Evolutionary conservation across 2,797 vertebrate species (phyloP).

Genomic region (Poeciliopsis presidionis): DNA sequence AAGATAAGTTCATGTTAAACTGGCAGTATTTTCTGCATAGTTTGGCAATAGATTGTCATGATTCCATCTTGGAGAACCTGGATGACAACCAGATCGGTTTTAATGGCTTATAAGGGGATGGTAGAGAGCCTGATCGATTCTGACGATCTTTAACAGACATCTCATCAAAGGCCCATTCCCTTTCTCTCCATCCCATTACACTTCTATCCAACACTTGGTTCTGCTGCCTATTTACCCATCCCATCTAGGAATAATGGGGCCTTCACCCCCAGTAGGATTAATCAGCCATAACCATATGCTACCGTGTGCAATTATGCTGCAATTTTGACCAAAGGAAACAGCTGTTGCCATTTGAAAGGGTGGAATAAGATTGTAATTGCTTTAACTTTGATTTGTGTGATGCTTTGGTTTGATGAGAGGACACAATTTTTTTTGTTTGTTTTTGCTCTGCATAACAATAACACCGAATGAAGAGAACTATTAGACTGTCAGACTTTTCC

Average conservation of each 20-base stretch:
- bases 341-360: slow-evolving; percentile 82
- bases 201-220: slow-evolving; percentile 61
- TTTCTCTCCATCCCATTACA: slow-evolving; percentile 62
- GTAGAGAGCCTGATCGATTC: slow-evolving; percentile 64
- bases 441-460: slow-evolving; percentile 73
- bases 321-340: slow-evolving; percentile 81
- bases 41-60: slow-evolving; percentile 15
- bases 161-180: slow-evolving; percentile 71
- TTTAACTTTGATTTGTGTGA: slow-evolving; percentile 82
- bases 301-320: slow-evolving; percentile 77
- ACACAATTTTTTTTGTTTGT: slow-evolving; percentile 42
- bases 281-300: slow-evolving; percentile 85
- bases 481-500: slow-evolving; percentile 48
- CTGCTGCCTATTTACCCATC: slow-evolving; percentile 68
- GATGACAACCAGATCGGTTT: slow-evolving; percentile 64
- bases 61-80: slow-evolving; percentile 48
- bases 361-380: slow-evolving; percentile 80
- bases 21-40: slow-evolving; percentile 38
- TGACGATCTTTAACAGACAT: slow-evolving; percentile 69
- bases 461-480: slow-evolving; percentile 55
- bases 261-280: slow-evolving; percentile 77
- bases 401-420: slow-evolving; percentile 76
- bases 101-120: slow-evolving; percentile 49
- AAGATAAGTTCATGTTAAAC: slow-evolving; percentile 39
- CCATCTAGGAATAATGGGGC: slow-evolving; percentile 70